Base-by-base conservation (phyloP, 2,888 invertebrate genomes). In the Agrochola lota region DNA sequence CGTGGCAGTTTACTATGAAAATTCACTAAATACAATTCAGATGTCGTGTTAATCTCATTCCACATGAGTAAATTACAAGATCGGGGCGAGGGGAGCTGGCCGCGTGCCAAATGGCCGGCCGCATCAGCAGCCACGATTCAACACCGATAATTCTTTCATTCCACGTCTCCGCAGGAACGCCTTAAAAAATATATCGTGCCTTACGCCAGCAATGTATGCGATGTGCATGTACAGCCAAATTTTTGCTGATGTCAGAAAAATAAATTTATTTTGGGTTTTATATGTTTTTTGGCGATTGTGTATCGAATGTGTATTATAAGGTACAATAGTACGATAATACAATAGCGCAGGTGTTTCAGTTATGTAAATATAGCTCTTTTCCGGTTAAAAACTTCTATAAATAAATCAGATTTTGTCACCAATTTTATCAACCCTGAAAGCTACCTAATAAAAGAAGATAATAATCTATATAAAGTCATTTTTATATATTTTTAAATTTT, bases 61-160 rank as follows among this genome's bases (percentile, higher is more conserved):
- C 92, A 91, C 94, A 91, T 90, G 94, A 93, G 94, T 94, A 92
- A 94, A 94, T 94, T 94, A 95, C 95, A 94, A 94, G 94, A 95
- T 94, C 93, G 93, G 89, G 90, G 89, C 90, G 92, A 89, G 90
- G 82, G 71, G 90, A 89, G 82, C 90, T 96, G 95, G 96, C 93
- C 81, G 75, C 59, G 70, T 71, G 94, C 95, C 96, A 96, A 95
- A 95, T 94, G 93, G 93, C 91, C 89, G 91, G 92, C 91, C 91
- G 93, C 94, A 93, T 94, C 94, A 92, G 91, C 91, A 86, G 85
- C 92, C 92, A 90, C 92, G 91, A 91, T 92, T 91, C 91, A 90
- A 90, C 88, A 90, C 92, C 92, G 91, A 94, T 95, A 93, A 94
- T 94, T 93, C 92, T 93, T 93, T 91, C 92, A 88, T 91, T 89